Evolutionary conservation across 2,888 invertebrate genomes (phyloP).

Genomic region (Drosophila atroscutellata): DNA sequence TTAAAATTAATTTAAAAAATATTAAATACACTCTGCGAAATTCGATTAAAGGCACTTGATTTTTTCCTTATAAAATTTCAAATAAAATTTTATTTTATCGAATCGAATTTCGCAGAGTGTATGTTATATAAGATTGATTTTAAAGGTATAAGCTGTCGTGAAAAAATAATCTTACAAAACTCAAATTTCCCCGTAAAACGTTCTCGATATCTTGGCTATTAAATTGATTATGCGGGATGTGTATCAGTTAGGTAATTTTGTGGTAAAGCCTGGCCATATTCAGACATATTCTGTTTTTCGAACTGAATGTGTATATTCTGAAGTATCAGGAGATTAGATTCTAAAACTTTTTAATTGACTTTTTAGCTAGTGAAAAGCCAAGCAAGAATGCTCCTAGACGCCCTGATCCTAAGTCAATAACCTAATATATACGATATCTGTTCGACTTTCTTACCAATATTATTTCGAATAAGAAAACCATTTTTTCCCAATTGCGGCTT

Average conservation of each 20-base stretch:
- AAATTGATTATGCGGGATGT: neutral
- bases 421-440: too few relatives aligned
- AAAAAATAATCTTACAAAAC: neutral
- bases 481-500: neutral
- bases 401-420: neutral
- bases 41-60: too few relatives aligned
- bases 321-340: neutral
- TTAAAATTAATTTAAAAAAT: neutral
- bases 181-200: neutral
- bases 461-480: neutral
- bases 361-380: neutral
- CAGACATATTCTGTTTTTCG: neutral
- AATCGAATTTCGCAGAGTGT: too few relatives aligned
- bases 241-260: neutral
- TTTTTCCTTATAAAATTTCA: too few relatives aligned
- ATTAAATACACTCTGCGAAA: neutral
- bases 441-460: neutral
- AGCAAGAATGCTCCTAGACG: neutral
- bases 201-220: neutral
- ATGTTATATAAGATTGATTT: neutral
- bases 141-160: neutral
- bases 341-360: neutral
- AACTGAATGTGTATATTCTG: neutral
- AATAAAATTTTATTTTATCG: too few relatives aligned
- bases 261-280: neutral